Evolutionary conservation across 2,113 vertebrate species (phyloP), one percentile per base, ranked within the genome.

Genomic region (Excalfactoria chinensis): DNA sequence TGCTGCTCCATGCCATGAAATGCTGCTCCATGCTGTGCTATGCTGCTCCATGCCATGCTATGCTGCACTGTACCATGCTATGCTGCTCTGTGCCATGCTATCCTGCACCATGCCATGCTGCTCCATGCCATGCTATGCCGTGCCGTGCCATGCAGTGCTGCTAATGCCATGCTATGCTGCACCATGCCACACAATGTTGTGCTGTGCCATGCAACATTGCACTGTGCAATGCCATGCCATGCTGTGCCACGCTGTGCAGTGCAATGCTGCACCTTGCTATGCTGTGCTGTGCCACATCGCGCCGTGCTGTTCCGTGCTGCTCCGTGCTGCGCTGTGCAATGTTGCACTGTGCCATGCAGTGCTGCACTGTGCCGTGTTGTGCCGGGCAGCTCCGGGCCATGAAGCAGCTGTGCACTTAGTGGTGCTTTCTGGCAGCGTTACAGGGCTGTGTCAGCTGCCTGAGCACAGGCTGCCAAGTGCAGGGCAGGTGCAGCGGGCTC

Each of bases 31-130:
- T n/a, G n/a, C n/a, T 49, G 48, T 2, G 7, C 55, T 1, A 8
- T 49, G 48, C 49, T 51, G 49, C 25, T 14, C 13, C 13, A 9
- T 30, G 15, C 6, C 23, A 30, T 30, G 53, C 28, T 6, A 18
- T 13, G 49, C 55, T 1, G 5, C 32, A 37, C 53, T 3, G 0
- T n/a, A 35, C 35, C 13, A 23, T 23, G 11, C 22, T 0, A 5
- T 10, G 22, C 22, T 9, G n/a, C n/a, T n/a, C n/a, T n/a, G 5
- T 10, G 6, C 51, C 1, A 2, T 14, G 25, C 49, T 9, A 15
- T 11, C 22, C 34, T 5, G 15, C 7, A 6, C 34, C 2, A 19
- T 35, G 13, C 34, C 8, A 4, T 4, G 11, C 62, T 7, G 11
- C 4, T 4, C 63, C 4, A 3, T 43, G 19, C 63, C 3, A 6